Base-by-base conservation (phyloP, 2,113 vertebrate species). In the Dicrurus megarhynchus region DNA sequence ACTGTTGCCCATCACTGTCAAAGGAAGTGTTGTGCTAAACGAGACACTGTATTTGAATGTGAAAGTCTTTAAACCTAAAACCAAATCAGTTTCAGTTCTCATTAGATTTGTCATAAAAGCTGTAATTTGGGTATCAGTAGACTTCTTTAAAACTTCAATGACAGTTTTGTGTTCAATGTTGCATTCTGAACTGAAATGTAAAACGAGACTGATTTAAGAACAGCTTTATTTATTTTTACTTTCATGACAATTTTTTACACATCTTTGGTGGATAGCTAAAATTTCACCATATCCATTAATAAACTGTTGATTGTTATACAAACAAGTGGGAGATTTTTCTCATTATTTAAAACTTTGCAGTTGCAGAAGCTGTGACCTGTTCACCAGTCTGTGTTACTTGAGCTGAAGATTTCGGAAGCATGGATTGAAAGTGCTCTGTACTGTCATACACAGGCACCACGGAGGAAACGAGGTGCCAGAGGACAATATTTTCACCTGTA, bases 211-310 rank as follows among this genome's bases (percentile, higher is more conserved):
- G 97, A 98, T 97, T 96, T 97, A 95, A 97, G 92, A 95, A 95
- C 96, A 95, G 96, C 97, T 98, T 97, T 98, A 97, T 98, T 98
- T 98, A 98, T 98, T 98, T 98, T 97, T 97, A 97, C 94, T 96
- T 97, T 95, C 96, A 73, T 97, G 93, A 96, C 96, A 79, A 79
- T 97, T 98, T 98, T 98, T 98, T 97, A 97, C 96, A 96, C 97
- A 95, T 97, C 97, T 95, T 94, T 94, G 98, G 97, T 97, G 98
- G 96, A 95, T 89, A 91, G 96, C 92, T 95, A 95, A 97, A 87
- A 95, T 90, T 87, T 98, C 96, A 97, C 97, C 96, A 53, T 91
- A 90, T 97, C 97, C 96, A 94, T 97, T 91, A 98, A 98, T 98
- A 98, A 98, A 98, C 87, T 94, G 95, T 96, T 96, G 95, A 97